Evolutionary conservation across 2,113 vertebrate species (phyloP), one percentile per base, ranked within the genome.

Genomic region (Phycodurus eques): DNA sequence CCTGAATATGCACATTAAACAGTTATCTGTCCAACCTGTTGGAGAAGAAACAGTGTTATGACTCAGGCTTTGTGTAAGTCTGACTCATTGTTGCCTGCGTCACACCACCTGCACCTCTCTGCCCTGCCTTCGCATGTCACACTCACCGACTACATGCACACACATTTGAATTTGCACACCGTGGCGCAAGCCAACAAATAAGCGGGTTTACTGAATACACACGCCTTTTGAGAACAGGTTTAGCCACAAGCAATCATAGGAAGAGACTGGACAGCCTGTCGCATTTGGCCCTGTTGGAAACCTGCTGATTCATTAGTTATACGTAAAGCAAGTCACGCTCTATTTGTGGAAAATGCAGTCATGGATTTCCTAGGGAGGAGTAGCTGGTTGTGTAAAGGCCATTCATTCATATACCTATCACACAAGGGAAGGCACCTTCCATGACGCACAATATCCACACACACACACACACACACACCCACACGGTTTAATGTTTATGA

Each of bases 81-180:
- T 91, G 91, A 92, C 80, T 92, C 89, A 91, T 71, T 64, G 42
- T 70, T 57, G 80, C 87, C 84, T 84, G 84, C 89, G 80, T 92
- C 88, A 91, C 64, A 74, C 75, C 61, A 22, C 88, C 88, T 80
- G 88, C 88, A 79, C 78, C 63, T 76, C 72, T 49, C 44, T 63
- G 70, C 68, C 83, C 68, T 72, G 71, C 31, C 69, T 70, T 47
- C 79, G 72, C 31, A 54, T 60, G 74, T 76, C 77, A 66, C 51
- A 20, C 62, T 75, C 47, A 35, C 67, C 6, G 73, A 13, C 33
- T 4, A 54, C 19, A 17, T 54, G 63, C 6, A 8, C 70, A 71
- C 51, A 39, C 20, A 2, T 74, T 33, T 70, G 27, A 60, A 61
- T 80, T 53, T 68, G 67, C 62, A 68, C 76, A 77, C 56, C 31